Conservation (phyloP, 2,888 invertebrate species). For the Luffia ferchaultella region DNA sequence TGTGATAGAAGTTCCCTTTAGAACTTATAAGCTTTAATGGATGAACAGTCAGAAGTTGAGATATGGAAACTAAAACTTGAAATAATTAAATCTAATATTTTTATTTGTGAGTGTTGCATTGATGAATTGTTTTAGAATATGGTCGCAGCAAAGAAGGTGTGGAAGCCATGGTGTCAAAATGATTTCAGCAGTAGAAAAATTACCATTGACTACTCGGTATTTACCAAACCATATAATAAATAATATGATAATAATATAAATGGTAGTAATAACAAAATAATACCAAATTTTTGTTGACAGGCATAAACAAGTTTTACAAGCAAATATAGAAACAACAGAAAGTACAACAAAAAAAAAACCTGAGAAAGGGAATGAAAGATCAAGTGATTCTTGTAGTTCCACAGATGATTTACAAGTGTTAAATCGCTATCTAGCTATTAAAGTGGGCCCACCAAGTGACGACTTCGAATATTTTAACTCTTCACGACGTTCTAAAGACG, state of each 20-base stretch:
- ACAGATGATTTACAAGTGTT: conserved; percentile 56
- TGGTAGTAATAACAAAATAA: conserved; percentile 1
- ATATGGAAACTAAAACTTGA: too few relatives aligned
- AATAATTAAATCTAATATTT: too few relatives aligned
- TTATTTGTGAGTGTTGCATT: too few relatives aligned
- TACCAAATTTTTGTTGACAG: conserved; percentile 20
- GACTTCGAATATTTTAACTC: conserved; percentile 70
- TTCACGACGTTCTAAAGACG: conserved; percentile 36
- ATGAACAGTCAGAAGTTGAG: too few relatives aligned
- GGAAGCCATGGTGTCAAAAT: conserved; percentile 23
- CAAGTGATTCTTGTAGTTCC: conserved; percentile 53
- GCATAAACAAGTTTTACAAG: conserved; percentile 27
- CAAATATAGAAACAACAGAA: conserved; percentile 26
- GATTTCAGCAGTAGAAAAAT: neutral
- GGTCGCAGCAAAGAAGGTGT: conserved; percentile 41
- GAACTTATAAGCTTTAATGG: too few relatives aligned
- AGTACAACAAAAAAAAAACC: conserved; percentile 26
- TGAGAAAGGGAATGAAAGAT: conserved; percentile 28
- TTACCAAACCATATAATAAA: too few relatives aligned
- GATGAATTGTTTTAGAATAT: conserved; percentile 48
- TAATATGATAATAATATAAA: too few relatives aligned
- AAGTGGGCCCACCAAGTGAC: conserved; percentile 64
- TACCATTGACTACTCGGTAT: neutral
- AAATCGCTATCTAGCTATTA: conserved; percentile 60
- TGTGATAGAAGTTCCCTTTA: too few relatives aligned